phyloP scores from a whole-genome alignment of 2,888 invertebrate genomes.

The Pardosa pseudoannulata region DNA sequence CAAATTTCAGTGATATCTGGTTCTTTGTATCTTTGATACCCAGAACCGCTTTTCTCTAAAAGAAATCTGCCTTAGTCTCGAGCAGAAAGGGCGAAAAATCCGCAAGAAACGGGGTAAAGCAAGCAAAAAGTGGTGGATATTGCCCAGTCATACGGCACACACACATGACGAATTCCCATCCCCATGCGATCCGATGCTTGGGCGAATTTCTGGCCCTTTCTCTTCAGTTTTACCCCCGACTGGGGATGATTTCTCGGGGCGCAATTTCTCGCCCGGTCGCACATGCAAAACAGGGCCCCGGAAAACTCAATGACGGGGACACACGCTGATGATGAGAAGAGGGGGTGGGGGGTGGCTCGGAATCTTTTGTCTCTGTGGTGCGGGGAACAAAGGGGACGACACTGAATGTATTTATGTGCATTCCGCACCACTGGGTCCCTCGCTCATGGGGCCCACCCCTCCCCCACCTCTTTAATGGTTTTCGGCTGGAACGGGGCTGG shows the following conservation, averaged over 20 bases:
- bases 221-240: too few relatives aligned
- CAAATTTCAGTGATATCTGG: too few relatives aligned
- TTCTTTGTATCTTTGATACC: too few relatives aligned
- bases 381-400: conserved; percentile 55
- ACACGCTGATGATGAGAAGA: conserved; percentile 36
- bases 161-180: conserved; percentile 65
- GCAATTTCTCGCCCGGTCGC: conserved; percentile 66
- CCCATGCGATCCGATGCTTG: conserved; percentile 67
- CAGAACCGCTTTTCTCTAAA: too few relatives aligned
- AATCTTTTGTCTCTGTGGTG: conserved; percentile 31
- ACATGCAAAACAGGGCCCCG: conserved; percentile 71
- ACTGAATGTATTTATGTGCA: conserved; percentile 69
- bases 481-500: too few relatives aligned
- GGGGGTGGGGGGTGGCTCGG: background rate
- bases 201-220: conserved; percentile 66
- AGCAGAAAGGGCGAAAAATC: too few relatives aligned
- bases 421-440: conserved; percentile 60
- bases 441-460: too few relatives aligned
- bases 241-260: conserved; percentile 25
- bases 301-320: conserved; percentile 37
- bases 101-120: too few relatives aligned
- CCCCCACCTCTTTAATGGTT: too few relatives aligned
- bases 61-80: too few relatives aligned
- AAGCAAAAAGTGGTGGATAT: too few relatives aligned
- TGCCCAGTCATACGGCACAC: too few relatives aligned